Conservation (phyloP, 2,888 invertebrate species). For the Prenolepis imparis region DNA sequence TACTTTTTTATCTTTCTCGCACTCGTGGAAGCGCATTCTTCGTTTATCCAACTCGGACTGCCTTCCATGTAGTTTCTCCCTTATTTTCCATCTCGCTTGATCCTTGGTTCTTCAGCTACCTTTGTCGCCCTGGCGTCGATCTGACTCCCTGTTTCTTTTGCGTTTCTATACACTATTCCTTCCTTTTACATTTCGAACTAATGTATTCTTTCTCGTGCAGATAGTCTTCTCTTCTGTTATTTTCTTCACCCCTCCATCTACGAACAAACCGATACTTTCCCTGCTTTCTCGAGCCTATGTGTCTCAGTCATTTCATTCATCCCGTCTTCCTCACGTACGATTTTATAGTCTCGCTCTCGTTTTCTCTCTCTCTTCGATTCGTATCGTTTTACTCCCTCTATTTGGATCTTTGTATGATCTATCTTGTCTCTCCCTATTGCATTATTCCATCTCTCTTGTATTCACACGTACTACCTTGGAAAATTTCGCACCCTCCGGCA, state of each 20-base stretch:
- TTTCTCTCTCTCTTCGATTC: neutral
- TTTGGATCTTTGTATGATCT: constrained; percentile 27
- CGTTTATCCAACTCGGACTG: constrained; percentile 10
- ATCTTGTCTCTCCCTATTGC: neutral
- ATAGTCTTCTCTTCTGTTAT: constrained; percentile 2
- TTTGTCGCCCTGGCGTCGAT: constrained; percentile 14
- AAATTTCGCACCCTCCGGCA: constrained; percentile 48
- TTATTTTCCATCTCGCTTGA: constrained; percentile 10
- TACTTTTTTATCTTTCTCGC: constrained; percentile 35
- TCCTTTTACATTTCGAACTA: constrained; percentile 46
- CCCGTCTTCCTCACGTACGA: neutral
- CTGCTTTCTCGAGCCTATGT: constrained; percentile 21
- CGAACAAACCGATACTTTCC: constrained; percentile 13
- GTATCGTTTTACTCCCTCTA: neutral
- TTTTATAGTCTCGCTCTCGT: neutral
- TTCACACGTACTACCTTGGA: constrained; percentile 32
- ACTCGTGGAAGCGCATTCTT: constrained; percentile 30
- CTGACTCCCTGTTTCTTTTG: constrained; percentile 14
- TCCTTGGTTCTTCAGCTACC: neutral
- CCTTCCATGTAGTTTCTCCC: constrained; percentile 8
- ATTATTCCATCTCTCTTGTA: constrained; percentile 15
- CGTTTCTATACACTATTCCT: neutral
- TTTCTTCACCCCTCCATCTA: neutral
- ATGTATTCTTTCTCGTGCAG: constrained; percentile 39
- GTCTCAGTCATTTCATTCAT: constrained; percentile 32